A percentile compares a stretch with the other conserved stretches of the same genome.
Conservation (phyloP, 1,140 invertebrate species). For the Cryptotermes secundus region DNA sequence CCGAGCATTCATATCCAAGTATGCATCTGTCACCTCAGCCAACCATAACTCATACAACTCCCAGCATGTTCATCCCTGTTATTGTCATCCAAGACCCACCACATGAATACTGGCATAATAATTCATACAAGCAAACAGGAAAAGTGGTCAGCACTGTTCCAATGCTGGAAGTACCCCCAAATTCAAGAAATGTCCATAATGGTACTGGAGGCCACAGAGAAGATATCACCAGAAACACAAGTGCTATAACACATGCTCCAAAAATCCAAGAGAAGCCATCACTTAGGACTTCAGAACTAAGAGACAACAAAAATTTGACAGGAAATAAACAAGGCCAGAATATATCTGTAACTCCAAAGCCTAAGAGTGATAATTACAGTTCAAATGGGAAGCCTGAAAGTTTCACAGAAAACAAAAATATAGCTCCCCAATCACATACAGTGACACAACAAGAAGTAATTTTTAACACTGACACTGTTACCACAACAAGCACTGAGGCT, state of each 20-base stretch:
- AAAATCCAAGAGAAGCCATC: neutral
- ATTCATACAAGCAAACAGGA: neutral
- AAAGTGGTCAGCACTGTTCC: neutral
- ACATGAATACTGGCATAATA: neutral
- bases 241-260: neutral
- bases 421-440: neutral
- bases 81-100: neutral
- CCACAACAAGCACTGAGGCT: neutral
- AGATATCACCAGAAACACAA: neutral
- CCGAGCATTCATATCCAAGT: neutral
- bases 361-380: neutral
- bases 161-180: neutral
- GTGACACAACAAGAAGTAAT: neutral
- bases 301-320: neutral
- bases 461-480: neutral
- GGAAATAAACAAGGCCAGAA: neutral
- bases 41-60: neutral
- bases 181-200: neutral
- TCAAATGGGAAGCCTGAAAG: neutral
- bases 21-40: neutral
- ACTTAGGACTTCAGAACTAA: neutral
- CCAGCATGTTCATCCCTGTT: neutral
- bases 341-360: neutral
- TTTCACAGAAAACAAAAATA: neutral
- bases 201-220: neutral